Conservation (phyloP, 2,888 invertebrate species). For the Cactoblastis cactorum region DNA sequence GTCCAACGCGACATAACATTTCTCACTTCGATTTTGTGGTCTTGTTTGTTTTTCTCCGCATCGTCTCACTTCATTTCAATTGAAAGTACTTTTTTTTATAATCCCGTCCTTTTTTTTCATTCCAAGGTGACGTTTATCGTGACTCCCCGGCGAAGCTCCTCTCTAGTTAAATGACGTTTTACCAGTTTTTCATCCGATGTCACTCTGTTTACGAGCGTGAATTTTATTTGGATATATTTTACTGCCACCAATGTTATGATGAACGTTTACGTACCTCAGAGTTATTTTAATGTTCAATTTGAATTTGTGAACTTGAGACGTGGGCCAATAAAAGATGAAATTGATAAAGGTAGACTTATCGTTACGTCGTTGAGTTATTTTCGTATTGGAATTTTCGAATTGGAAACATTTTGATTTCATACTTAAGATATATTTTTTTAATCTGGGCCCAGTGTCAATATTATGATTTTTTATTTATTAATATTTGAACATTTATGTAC, state of each 20-base stretch:
- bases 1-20: constrained; percentile 62
- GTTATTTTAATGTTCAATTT: constrained; percentile 63
- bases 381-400: too few species aligned
- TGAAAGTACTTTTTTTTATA: constrained; percentile 59
- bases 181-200: constrained; percentile 68
- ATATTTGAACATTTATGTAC: not conserved
- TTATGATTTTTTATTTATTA: not conserved
- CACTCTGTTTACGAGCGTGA: constrained; percentile 70
- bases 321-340: constrained; percentile 47
- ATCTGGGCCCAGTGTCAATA: not conserved
- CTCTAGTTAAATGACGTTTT: constrained; percentile 69
- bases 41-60: constrained; percentile 63
- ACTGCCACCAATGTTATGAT: constrained; percentile 72
- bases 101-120: constrained; percentile 62
- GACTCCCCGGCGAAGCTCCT: constrained; percentile 62
- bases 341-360: constrained; percentile 46
- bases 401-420: not conserved
- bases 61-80: constrained; percentile 69
- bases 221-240: constrained; percentile 73
- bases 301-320: constrained; percentile 58
- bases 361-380: constrained; percentile 8
- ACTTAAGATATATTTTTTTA: not conserved
- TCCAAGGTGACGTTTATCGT: constrained; percentile 75
- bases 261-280: constrained; percentile 59
- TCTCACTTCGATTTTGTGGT: constrained; percentile 72